Conservation (phyloP, 2,888 invertebrate genomes). For the Lasioglossum lativentre region DNA sequence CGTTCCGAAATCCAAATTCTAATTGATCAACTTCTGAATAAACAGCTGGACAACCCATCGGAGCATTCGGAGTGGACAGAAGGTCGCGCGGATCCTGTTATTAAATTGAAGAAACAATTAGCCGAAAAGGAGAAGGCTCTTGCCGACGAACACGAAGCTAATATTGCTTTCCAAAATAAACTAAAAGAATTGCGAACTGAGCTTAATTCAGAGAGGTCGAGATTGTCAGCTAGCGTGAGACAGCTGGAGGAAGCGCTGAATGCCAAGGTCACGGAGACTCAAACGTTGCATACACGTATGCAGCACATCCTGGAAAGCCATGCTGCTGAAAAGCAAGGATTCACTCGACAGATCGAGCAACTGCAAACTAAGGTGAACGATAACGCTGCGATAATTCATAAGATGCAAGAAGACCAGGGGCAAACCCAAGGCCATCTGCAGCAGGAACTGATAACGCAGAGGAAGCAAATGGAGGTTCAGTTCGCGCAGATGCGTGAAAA, state of each 20-base stretch:
- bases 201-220: conserved; percentile 89
- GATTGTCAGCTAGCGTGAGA: conserved; percentile 85
- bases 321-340: conserved; percentile 87
- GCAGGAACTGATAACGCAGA: conserved; percentile 87
- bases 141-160: conserved; percentile 90
- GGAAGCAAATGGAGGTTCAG: conserved; percentile 89
- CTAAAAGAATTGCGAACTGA: conserved; percentile 91
- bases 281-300: conserved; percentile 87
- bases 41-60: conserved; percentile 91
- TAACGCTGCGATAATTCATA: conserved; percentile 85
- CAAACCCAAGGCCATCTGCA: conserved; percentile 83
- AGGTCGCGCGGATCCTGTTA: conserved; percentile 93
- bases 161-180: conserved; percentile 91
- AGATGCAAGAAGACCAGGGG: conserved; percentile 86
- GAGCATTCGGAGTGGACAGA: conserved; percentile 94
- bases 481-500: conserved; percentile 87
- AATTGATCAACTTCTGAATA: conserved; percentile 95
- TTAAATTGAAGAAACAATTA: conserved; percentile 94
- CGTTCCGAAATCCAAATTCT: conserved; percentile 95
- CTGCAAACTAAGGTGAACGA: conserved; percentile 88
- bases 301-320: conserved; percentile 87
- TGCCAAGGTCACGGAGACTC: conserved; percentile 87
- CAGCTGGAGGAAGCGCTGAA: conserved; percentile 87
- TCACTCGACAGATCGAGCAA: conserved; percentile 88
- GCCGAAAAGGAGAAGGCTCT: conserved; percentile 94